Conservation (phyloP, 2,797 vertebrate species). For the Telmatherina bonti region DNA sequence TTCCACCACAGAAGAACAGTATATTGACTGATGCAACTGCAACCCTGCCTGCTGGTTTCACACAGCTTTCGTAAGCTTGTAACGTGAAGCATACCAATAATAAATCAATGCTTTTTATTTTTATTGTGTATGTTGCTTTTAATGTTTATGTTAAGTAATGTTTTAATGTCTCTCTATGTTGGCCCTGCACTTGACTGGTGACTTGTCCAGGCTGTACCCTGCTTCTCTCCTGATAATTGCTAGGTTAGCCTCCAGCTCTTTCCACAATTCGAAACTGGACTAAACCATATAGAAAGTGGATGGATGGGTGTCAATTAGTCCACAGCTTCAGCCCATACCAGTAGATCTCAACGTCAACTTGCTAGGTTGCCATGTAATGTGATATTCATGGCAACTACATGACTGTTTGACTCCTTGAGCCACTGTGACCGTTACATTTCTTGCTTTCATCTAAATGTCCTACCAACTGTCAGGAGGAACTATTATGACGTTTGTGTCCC, state of each 20-base stretch:
- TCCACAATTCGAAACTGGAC: no score
- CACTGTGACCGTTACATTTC: background rate
- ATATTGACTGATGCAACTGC: conserved; percentile 39
- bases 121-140: background rate
- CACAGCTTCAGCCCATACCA: background rate
- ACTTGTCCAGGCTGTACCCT: no score
- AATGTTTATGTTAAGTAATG: background rate
- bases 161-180: no score
- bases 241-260: no score
- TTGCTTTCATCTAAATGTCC: background rate
- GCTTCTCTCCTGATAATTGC: no score
- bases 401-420: background rate
- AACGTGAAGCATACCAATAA: conserved; percentile 10
- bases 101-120: background rate
- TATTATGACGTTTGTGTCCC: background rate
- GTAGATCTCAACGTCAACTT: background rate
- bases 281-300: no score
- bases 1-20: conserved; percentile 34
- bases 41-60: conserved; percentile 7
- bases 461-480: background rate
- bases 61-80: conserved; percentile 3
- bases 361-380: background rate
- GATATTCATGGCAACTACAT: background rate
- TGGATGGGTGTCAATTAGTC: background rate
- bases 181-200: no score